phyloP scores from a whole-genome alignment of 2,797 vertebrate genomes.

The Lycodopsis pacificus region DNA sequence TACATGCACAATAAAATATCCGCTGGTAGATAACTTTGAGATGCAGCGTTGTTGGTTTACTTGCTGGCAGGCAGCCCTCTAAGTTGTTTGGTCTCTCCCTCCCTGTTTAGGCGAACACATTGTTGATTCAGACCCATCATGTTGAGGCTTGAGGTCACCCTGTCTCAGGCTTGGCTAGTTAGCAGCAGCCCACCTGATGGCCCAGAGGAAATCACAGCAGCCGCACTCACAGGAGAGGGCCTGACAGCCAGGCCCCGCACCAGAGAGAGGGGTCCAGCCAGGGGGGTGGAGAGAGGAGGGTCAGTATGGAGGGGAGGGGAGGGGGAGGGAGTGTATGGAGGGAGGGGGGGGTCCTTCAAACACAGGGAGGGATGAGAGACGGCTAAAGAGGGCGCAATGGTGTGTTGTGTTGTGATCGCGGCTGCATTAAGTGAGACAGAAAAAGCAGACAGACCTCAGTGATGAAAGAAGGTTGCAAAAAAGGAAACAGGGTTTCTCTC shows the following conservation, averaged over 20 bases:
- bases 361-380: conserved; percentile 53
- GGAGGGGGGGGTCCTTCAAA: conserved; percentile 48
- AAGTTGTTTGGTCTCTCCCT: conserved; percentile 86
- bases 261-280: conserved; percentile 78
- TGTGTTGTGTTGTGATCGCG: conserved; percentile 52
- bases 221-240: conserved; percentile 86
- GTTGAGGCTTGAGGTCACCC: conserved; percentile 89
- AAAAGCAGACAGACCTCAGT: conserved; percentile 30
- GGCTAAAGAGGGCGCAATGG: conserved; percentile 68
- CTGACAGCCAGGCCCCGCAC: conserved; percentile 86
- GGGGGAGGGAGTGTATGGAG: too few species aligned
- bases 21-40: conserved; percentile 76
- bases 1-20: conserved; percentile 63
- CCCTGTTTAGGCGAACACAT: conserved; percentile 87
- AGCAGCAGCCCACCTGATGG: conserved; percentile 89
- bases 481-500: conserved; percentile 33
- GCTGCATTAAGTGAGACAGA: conserved; percentile 49
- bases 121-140: conserved; percentile 89
- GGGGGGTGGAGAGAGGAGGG: conserved; percentile 69
- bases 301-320: conserved; percentile 52
- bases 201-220: conserved; percentile 89
- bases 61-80: conserved; percentile 81
- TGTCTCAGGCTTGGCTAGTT: conserved; percentile 91
- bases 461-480: conserved; percentile 43
- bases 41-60: conserved; percentile 74